Conservation (phyloP, 2,888 invertebrate genomes). For the Elysia crispata region DNA sequence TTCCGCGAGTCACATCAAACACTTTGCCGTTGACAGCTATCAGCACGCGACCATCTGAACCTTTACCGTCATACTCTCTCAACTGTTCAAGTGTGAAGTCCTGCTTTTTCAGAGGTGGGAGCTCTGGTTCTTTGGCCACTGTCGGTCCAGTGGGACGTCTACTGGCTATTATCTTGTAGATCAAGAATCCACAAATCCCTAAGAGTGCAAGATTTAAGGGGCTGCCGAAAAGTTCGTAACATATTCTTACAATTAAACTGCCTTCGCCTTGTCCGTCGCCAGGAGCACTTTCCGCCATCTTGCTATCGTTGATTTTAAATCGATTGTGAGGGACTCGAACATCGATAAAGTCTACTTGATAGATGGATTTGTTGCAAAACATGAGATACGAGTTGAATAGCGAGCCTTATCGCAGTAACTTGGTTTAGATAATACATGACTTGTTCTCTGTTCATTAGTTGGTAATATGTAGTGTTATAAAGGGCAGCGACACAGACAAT, state of each 20-base stretch:
- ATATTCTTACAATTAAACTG: conserved; percentile 58
- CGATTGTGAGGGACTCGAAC: background rate
- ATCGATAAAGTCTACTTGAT: no score
- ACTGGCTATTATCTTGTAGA: conserved; percentile 85
- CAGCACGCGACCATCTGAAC: conserved; percentile 89
- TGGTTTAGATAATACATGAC: no score
- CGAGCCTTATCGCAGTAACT: no score
- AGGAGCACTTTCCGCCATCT: conserved; percentile 48
- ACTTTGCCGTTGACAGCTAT: conserved; percentile 96
- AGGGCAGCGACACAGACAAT: no score
- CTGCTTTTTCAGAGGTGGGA: conserved; percentile 88
- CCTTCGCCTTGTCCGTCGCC: conserved; percentile 51
- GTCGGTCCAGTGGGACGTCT: conserved; percentile 60
- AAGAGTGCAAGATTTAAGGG: conserved; percentile 86
- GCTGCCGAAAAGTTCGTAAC: conserved; percentile 83
- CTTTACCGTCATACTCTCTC: conserved; percentile 89
- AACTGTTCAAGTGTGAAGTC: conserved; percentile 94
- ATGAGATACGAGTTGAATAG: no score
- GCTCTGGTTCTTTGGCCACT: conserved; percentile 80
- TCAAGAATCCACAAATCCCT: conserved; percentile 83
- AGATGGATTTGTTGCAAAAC: no score
- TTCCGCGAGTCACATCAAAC: conserved; percentile 93
- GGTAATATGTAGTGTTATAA: no score
- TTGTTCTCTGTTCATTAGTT: no score
- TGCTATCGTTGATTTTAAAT: conserved; percentile 21